Percentiles rank a stretch among this genome's conserved stretches.
Conservation (phyloP, 2,113 vertebrate species). For the Rhinopomastus cyanomelas region DNA sequence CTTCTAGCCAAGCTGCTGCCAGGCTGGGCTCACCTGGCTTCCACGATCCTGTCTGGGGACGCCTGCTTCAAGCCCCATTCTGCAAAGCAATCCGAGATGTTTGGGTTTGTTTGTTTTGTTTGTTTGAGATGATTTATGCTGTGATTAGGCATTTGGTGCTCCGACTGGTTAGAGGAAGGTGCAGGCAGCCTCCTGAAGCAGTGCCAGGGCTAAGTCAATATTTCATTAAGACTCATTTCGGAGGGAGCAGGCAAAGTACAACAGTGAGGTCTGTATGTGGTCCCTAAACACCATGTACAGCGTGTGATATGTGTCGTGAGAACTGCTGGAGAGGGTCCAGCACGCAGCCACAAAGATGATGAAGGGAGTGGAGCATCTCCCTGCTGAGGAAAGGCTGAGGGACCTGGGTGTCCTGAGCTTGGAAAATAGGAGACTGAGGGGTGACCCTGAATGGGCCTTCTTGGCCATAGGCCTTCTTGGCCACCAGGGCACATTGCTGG, state of each 20-base stretch:
- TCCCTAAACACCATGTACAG: too few species aligned
- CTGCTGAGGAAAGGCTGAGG: too few species aligned
- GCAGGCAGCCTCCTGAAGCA: constrained; percentile 42
- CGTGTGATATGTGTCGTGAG: neutral
- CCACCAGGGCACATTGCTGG: too few species aligned
- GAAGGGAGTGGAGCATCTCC: too few species aligned
- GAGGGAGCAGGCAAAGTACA: constrained; percentile 7
- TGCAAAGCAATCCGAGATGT: constrained; percentile 31
- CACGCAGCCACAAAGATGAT: too few species aligned
- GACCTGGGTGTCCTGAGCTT: too few species aligned
- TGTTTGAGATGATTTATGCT: constrained; percentile 45
- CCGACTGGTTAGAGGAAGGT: constrained; percentile 37
- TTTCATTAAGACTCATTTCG: constrained; percentile 55
- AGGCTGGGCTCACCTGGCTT: neutral
- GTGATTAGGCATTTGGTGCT: constrained; percentile 51
- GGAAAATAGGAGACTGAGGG: too few species aligned
- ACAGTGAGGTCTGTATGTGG: neutral
- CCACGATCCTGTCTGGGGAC: constrained; percentile 31
- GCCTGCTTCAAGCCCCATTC: neutral
- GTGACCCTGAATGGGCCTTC: too few species aligned
- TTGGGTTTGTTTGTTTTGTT: constrained; percentile 32
- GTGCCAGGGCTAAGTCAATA: constrained; percentile 55
- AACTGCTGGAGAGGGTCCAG: too few species aligned
- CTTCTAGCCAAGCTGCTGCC: constrained; percentile 33
- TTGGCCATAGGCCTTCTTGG: too few species aligned